Conservation (phyloP, 2,113 vertebrate genomes). For the Halcyon senegalensis region DNA sequence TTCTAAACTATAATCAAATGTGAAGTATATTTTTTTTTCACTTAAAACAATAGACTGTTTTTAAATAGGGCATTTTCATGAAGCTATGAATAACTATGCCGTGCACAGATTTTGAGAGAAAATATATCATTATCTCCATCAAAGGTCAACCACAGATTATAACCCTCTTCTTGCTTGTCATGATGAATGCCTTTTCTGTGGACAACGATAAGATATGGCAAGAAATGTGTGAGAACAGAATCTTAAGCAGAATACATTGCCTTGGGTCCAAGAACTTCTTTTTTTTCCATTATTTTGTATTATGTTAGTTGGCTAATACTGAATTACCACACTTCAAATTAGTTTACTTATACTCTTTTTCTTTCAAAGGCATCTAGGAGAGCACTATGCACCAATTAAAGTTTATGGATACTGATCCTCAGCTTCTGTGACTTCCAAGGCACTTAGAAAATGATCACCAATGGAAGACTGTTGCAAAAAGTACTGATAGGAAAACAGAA, state of each 20-base stretch:
- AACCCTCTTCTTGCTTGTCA: constrained; percentile 55
- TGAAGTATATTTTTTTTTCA: background rate
- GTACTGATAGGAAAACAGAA: background rate
- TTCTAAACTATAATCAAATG: constrained; percentile 50
- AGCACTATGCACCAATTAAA: background rate
- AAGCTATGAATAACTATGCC: constrained; percentile 74
- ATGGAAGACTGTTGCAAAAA: background rate
- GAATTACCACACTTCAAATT: background rate
- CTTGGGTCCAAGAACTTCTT: background rate
- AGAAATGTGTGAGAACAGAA: constrained; percentile 60
- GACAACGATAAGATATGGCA: constrained; percentile 26
- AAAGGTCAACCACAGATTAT: constrained; percentile 77
- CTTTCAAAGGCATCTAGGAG: background rate
- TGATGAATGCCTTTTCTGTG: constrained; percentile 60
- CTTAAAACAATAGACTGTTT: constrained; percentile 59
- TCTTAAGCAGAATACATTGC: background rate
- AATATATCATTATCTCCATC: constrained; percentile 74
- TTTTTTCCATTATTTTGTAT: background rate
- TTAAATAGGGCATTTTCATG: constrained; percentile 62
- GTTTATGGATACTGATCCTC: background rate
- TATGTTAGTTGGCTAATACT: background rate
- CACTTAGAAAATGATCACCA: background rate
- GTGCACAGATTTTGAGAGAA: constrained; percentile 63
- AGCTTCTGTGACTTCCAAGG: background rate
- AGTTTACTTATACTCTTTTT: background rate